phyloP scores from a whole-genome alignment of 2,113 vertebrate species.

The Catharus minimus region DNA sequence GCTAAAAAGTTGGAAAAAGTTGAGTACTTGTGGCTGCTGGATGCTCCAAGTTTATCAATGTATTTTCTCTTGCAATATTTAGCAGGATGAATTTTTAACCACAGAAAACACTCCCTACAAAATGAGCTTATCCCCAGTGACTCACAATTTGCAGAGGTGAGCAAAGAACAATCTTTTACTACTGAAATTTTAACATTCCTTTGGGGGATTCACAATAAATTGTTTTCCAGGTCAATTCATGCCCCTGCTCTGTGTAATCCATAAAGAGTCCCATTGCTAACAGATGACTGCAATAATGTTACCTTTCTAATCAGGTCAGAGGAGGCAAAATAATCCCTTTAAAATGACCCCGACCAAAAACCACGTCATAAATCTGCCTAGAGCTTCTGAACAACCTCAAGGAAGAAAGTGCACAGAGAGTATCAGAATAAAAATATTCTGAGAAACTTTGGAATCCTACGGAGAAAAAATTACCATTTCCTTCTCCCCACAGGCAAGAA shows the following conservation, averaged over 20 bases:
- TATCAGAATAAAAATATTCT: background rate
- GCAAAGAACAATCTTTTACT: background rate
- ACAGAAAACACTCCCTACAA: background rate
- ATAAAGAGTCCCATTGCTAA: background rate
- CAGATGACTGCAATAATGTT: background rate
- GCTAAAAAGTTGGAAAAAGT: background rate
- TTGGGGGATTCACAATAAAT: background rate
- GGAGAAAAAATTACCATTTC: background rate
- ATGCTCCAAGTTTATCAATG: background rate
- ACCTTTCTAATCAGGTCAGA: background rate
- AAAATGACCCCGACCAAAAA: background rate
- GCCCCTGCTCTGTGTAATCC: background rate
- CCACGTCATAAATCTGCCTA: background rate
- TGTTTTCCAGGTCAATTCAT: conserved; percentile 25
- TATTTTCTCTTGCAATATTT: conserved; percentile 29
- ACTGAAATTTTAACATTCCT: conserved; percentile 37
- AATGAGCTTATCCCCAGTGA: conserved; percentile 2
- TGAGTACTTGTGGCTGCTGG: background rate
- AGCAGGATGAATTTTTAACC: conserved; percentile 35
- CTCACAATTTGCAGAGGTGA: conserved; percentile 14
- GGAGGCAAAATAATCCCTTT: background rate
- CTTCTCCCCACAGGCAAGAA: background rate
- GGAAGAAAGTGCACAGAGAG: background rate
- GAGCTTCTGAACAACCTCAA: background rate
- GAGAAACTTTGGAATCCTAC: background rate